Conservation (phyloP, 2,113 vertebrate genomes). For the Shinisaurus crocodilurus region DNA sequence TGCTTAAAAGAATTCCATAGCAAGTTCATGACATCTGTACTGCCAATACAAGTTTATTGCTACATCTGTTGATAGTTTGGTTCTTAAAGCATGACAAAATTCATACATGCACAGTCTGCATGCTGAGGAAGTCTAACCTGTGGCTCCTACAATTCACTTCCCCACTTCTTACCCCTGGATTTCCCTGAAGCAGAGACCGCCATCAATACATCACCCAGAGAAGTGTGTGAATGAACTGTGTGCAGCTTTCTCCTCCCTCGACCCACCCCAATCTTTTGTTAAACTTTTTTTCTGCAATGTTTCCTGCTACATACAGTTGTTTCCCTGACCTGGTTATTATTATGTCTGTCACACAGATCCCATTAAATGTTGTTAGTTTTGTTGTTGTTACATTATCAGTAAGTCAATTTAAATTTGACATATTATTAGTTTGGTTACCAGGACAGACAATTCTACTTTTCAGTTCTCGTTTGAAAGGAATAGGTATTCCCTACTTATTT, state of each 20-base stretch:
- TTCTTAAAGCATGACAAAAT: not conserved
- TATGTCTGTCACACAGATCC: not conserved
- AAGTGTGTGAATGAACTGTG: not conserved
- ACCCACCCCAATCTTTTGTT: not conserved
- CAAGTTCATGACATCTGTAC: not conserved
- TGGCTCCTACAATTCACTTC: not conserved
- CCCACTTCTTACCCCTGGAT: too few species aligned
- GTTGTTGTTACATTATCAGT: too few species aligned
- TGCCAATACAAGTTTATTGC: not conserved
- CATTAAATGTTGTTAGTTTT: not conserved
- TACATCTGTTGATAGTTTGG: not conserved
- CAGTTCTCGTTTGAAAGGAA: not conserved
- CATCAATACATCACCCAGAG: not conserved
- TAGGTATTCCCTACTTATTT: not conserved
- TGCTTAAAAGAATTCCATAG: not conserved
- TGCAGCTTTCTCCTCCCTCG: not conserved
- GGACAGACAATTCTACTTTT: not conserved
- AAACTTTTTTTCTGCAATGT: not conserved
- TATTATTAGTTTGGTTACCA: not conserved
- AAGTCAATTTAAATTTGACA: not conserved
- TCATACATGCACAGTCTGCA: not conserved
- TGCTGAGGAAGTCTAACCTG: not conserved
- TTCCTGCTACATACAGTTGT: not conserved
- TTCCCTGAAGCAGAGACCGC: not conserved
- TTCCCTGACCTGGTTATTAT: not conserved